Evolutionary conservation across 2,113 vertebrate species (phyloP).

Genomic region (Camelus dromedarius): DNA sequence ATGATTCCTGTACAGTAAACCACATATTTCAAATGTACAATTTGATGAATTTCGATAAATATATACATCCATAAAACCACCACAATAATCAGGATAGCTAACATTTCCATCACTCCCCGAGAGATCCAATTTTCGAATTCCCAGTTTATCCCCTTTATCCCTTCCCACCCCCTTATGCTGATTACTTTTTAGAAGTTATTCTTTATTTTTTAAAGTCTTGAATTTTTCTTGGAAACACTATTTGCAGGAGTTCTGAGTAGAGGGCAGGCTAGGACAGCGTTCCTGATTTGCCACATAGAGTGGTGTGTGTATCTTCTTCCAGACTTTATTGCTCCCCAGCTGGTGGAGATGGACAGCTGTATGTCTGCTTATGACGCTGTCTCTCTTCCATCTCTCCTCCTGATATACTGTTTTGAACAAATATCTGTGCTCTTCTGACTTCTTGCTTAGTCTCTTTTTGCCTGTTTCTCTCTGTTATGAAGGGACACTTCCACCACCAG

Average conservation of each 20-base stretch:
- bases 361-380: neutral
- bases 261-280: neutral
- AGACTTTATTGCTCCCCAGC: neutral
- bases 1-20: no score
- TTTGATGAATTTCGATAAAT: no score
- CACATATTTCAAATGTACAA: no score
- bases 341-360: neutral
- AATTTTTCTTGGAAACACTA: neutral
- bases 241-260: neutral
- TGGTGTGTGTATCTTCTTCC: neutral
- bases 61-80: no score
- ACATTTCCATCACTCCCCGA: no score
- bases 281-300: neutral
- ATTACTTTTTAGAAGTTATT: neutral
- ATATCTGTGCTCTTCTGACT: neutral
- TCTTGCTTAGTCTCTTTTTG: neutral
- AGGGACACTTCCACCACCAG: neutral
- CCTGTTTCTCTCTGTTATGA: neutral
- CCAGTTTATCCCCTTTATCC: no score
- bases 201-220: neutral
- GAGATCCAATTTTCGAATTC: no score
- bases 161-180: no score
- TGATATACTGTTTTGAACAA: neutral
- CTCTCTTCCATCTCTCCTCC: neutral
- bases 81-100: no score